Conservation (phyloP, 2,797 vertebrate genomes). For the Melanotaenia parkinsoni region DNA sequence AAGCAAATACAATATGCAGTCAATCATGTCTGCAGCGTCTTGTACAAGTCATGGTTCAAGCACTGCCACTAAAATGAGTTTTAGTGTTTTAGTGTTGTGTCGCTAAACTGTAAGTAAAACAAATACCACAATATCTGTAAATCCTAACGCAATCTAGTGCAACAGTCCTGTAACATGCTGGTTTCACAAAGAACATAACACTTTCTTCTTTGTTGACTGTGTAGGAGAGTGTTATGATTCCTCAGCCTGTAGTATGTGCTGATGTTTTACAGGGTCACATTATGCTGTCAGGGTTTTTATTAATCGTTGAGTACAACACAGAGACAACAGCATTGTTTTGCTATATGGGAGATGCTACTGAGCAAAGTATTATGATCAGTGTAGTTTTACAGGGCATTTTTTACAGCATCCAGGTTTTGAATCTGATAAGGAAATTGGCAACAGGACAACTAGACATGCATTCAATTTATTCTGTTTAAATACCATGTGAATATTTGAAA, state of each 20-base stretch:
- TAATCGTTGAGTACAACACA: constrained; percentile 20
- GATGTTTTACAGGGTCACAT: constrained; percentile 16
- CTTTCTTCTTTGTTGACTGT: constrained; percentile 20
- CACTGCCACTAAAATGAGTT: background rate
- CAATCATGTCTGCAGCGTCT: constrained; percentile 9
- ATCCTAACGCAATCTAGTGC: constrained; percentile 29
- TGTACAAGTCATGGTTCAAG: background rate
- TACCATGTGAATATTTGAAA: too few species aligned
- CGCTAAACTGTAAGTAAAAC: constrained; percentile 4
- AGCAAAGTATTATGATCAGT: too few species aligned
- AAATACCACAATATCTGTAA: background rate
- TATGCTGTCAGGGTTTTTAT: constrained; percentile 23
- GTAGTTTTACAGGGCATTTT: background rate
- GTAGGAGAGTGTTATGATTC: constrained; percentile 29
- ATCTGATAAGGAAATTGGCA: background rate
- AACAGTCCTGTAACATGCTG: constrained; percentile 28
- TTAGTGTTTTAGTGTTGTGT: too few species aligned
- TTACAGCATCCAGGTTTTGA: background rate
- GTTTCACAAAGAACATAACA: constrained; percentile 10
- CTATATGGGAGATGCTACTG: constrained; percentile 1
- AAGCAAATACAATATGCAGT: constrained; percentile 3
- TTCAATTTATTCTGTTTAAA: too few species aligned
- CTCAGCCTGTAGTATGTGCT: constrained; percentile 6
- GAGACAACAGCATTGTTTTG: constrained; percentile 1
- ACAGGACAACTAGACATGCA: constrained; percentile 1